Base-by-base conservation (phyloP, 92 coral and sea anemone genomes). In the Umimayanthus kanabou region DNA sequence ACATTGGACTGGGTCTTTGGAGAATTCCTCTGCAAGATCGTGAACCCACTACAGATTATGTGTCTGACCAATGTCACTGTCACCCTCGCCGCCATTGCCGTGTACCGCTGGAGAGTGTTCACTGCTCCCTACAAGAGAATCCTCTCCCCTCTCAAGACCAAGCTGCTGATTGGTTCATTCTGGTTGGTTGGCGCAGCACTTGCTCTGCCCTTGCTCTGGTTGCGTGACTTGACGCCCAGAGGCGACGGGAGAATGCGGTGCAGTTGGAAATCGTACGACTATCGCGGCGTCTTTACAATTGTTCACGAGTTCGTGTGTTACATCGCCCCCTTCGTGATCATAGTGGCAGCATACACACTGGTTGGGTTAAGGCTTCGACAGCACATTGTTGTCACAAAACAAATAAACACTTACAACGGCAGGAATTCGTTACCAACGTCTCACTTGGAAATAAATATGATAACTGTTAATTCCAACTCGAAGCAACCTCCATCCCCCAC, bases 311-410 rank as follows among this genome's bases (percentile, higher is more conserved):
- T 87, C n/a, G 74, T 93, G 29, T 43, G 83, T 75, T 95, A 89
- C 79, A 77, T 90, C 22, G 30, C 90, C 23, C 98, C 94, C 16
- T 90, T 90, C 39, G 40, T 93, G 55, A 66, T 91, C 66, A 93
- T 95, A 94, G 57, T 86, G 22, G 30, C 87, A 33, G 90, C 94
- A 9, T 95, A 95, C 80, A 92, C 93, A 25, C 89, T 94, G 14
- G 96, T 95, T 11, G 91, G 94, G 1, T 37, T 90, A 4, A 90
- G 90, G 85, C 76, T 95, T 50, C 90, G 85, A 71, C 89, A 85
- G 50, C 92, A 93, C 37, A 89, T 93, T 28, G 78, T 45, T 0
- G 55, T 70, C 22, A 67, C 87, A 2, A 83, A 70, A 43, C 76
- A 65, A 25, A 33, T 30, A 11, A 14, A 1, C 25, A 23, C 14